Base-by-base conservation (phyloP, 1,140 invertebrate species). In the Trichonephila clavipes region DNA sequence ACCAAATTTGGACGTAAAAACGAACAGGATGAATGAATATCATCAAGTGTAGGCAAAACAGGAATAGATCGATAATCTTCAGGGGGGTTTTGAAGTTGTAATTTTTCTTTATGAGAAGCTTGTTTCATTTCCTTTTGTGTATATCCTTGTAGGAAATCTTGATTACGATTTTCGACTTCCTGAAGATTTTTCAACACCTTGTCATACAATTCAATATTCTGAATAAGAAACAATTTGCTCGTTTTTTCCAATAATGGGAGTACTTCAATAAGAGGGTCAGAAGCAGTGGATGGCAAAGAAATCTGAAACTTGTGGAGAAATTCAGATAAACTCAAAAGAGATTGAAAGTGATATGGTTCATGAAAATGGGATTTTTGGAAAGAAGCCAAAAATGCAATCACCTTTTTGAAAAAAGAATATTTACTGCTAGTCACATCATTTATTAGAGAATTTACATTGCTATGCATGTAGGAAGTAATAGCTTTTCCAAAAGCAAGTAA, bases 1-100 rank as follows among this genome's bases (percentile, higher is more conserved):
- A 96, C 95, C 72, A 97, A 96, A 95, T 97, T 97, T 18, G 96
- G 95, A 5, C 97, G 95, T 16, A 97, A 94, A 95, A 96, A 97
- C 28, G 96, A 95, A 19, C 28, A 77, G 10, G 72, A 12, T 18
- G 85, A 58, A 19, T 44, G 44, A n/a, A 95, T 58, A 82, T 95
- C 95, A 4, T 88, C 59, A 61, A 58, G 34, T 10, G 64, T 92
- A 28, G 94, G 94, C 62, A 94, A 16, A 82, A 95, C 92, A 18
- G 91, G 82, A 28, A 95, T 94, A 28, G 44, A 44, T 18, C 94
- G 91, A 34, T 94, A 95, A 83, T 94, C 51, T 34, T 94, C 90
- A 19, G 94, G 88, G 44, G 94, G 77, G 1, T 69, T n/a, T 61
- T 83, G 34, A 6, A 44, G 40, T 7, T 72, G 82, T 16, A 87